These are phyloP conservation scores for Notolepis coatsorum DNA, from an alignment of 2,797 vertebrate genomes.

Conservation along the genomic window DNA sequence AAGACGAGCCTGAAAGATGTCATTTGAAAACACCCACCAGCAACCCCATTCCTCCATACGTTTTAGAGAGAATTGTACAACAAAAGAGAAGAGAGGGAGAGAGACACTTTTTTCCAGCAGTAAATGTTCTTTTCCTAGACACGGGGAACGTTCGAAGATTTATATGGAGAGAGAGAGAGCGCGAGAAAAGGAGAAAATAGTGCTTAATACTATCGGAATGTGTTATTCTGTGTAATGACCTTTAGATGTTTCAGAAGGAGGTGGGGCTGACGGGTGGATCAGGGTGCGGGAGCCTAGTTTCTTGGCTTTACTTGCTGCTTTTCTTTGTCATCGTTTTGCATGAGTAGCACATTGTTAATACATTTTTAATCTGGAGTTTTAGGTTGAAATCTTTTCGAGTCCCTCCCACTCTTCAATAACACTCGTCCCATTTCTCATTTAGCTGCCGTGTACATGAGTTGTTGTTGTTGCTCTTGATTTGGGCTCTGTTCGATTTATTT, in stretches of 20 bases:
- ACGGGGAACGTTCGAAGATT: slow-evolving; percentile 57
- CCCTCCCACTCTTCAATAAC: slow-evolving; percentile 49
- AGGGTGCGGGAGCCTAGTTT: slow-evolving; percentile 56
- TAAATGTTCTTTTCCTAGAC: slow-evolving; percentile 49
- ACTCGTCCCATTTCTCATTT: slow-evolving; percentile 63
- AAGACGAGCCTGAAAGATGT: slow-evolving; percentile 70
- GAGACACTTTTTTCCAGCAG: slow-evolving; percentile 36
- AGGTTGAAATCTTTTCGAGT: slow-evolving; percentile 43
- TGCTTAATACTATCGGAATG: slow-evolving; percentile 29
- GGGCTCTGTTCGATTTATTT: slow-evolving; percentile 71
- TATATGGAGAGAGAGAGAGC: no score
- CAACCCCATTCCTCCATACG: slow-evolving; percentile 54
- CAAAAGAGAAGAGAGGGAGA: slow-evolving; percentile 45
- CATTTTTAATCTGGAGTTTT: slow-evolving; percentile 68
- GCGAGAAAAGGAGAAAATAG: no score
- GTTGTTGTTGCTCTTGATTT: slow-evolving; percentile 53
- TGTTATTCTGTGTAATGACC: slow-evolving; percentile 52
- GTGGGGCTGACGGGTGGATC: slow-evolving; percentile 29
- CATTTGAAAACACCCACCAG: slow-evolving; percentile 71
- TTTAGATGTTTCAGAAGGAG: slow-evolving; percentile 51
- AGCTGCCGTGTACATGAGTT: slow-evolving; percentile 59
- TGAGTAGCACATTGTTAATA: slow-evolving; percentile 64
- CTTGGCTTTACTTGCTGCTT: slow-evolving; percentile 59
- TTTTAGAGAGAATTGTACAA: slow-evolving; percentile 63
- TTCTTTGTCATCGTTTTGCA: slow-evolving; percentile 68